A percentile compares a stretch with the other conserved stretches of the same genome.
These are phyloP conservation scores for Triplophysa rosa DNA, from an alignment of 2,113 vertebrate species.

Conservation along the genomic window DNA sequence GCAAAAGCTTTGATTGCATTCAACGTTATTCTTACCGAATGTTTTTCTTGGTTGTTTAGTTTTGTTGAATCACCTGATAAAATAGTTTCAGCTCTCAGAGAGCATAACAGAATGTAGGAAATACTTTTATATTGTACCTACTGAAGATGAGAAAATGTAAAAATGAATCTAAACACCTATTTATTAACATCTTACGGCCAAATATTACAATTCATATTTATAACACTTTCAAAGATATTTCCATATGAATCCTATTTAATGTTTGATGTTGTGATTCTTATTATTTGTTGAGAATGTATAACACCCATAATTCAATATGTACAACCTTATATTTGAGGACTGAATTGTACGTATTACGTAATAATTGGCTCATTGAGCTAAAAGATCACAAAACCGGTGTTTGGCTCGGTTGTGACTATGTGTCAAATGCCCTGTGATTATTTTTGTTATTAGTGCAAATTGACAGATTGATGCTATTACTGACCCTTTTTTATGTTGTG, in stretches of 20 bases:
- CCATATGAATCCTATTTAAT: conserved; percentile 1
- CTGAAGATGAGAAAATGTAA: neutral
- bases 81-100: neutral
- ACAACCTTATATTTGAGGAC: conserved; percentile 35
- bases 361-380: neutral
- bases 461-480: neutral
- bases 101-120: neutral
- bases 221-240: neutral
- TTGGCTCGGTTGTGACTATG: neutral
- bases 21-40: neutral
- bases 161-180: neutral
- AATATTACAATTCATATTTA: neutral
- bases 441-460: neutral
- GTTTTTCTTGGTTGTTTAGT: no score
- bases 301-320: conserved; percentile 23
- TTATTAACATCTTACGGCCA: conserved; percentile 11
- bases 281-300: conserved; percentile 27
- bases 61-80: no score
- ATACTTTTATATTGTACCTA: neutral
- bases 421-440: neutral
- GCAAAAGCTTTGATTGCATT: neutral
- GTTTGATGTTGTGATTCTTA: conserved; percentile 10
- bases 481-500: conserved; percentile 3
- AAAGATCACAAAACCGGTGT: neutral
- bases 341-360: neutral